A percentile compares a stretch with the other conserved stretches of the same genome.
Conservation (phyloP, 2,113 vertebrate genomes). For the Petrocephalus microphthalmus region DNA sequence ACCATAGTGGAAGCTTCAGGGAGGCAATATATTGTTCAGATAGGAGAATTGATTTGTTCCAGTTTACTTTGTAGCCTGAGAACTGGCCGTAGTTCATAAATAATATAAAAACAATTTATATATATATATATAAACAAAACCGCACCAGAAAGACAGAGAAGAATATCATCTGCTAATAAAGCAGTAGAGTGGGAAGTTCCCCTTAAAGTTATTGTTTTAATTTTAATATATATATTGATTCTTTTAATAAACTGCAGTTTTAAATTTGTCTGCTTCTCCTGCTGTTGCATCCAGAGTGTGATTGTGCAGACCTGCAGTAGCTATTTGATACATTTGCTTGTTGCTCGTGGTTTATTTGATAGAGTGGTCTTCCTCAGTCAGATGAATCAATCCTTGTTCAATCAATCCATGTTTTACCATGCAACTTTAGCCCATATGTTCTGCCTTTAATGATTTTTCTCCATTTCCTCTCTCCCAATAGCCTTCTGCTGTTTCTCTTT, state of each 20-base stretch:
- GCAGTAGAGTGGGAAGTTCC: neutral
- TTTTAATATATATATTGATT: neutral
- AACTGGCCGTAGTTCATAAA: neutral
- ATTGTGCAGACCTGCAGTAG: neutral
- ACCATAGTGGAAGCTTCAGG: neutral
- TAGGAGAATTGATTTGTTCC: neutral
- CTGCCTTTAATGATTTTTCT: neutral
- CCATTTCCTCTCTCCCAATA: neutral
- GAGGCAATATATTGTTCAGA: neutral
- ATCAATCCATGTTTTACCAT: neutral
- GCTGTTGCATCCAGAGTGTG: neutral
- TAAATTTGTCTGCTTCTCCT: neutral
- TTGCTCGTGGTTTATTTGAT: neutral
- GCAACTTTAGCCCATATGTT: neutral
- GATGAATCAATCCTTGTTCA: neutral
- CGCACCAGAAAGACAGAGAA: neutral
- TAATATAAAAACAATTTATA: neutral
- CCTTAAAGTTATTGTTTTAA: neutral
- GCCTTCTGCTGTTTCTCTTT: neutral
- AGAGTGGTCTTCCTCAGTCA: neutral
- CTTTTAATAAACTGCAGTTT: no score
- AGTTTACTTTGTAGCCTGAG: neutral
- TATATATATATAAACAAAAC: no score
- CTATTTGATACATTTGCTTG: neutral
- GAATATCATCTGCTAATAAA: neutral